Evolutionary conservation across 1,140 invertebrate genomes (phyloP).

Genomic region (Varroa destructor): DNA sequence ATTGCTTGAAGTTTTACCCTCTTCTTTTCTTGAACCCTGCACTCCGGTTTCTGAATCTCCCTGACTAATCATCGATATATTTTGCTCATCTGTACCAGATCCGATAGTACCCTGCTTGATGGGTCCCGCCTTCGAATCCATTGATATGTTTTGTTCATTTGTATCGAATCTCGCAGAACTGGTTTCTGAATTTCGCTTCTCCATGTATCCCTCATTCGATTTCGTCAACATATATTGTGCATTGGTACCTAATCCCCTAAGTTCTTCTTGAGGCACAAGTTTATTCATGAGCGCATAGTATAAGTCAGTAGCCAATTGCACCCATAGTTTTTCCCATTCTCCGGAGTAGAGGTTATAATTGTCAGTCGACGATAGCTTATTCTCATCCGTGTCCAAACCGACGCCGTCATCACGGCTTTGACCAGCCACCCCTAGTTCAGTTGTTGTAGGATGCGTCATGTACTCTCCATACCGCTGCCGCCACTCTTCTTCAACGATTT

Average conservation of each 20-base stretch:
- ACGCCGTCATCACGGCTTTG: background rate
- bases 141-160: background rate
- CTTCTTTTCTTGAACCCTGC: background rate
- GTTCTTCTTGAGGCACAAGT: background rate
- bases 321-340: background rate
- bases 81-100: background rate
- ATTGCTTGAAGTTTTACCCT: background rate
- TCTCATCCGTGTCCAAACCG: background rate
- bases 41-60: background rate
- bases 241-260: no score
- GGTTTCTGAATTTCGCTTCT: background rate
- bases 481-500: background rate
- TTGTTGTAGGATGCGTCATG: background rate
- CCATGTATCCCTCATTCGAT: background rate
- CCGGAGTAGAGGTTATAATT: background rate
- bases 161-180: background rate
- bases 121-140: background rate
- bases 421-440: background rate
- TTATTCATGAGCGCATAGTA: conserved; percentile 1
- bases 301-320: background rate
- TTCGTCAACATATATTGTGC: no score
- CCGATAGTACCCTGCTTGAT: background rate
- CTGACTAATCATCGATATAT: background rate
- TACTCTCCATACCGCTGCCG: background rate
- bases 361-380: background rate